A percentile compares a stretch with the other conserved stretches of the same genome.
Evolutionary conservation across 2,888 invertebrate species (phyloP).

Genomic region (Hemaris fuciformis): DNA sequence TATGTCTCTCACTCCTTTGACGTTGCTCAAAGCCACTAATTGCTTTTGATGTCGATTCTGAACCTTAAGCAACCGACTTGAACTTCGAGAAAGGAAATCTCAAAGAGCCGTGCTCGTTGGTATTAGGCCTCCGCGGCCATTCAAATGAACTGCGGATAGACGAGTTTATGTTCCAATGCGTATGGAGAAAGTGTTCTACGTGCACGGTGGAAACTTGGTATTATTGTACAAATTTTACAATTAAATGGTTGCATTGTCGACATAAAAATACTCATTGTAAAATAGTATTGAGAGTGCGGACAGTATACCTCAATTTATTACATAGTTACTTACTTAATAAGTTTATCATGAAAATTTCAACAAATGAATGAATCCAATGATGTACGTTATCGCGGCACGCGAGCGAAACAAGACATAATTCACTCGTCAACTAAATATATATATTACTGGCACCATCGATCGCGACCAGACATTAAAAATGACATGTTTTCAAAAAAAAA

Average conservation of each 20-base stretch:
- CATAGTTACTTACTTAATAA: too few relatives aligned
- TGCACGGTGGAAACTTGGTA: not conserved
- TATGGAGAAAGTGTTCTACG: not conserved
- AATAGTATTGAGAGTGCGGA: too few relatives aligned
- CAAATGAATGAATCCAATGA: too few relatives aligned
- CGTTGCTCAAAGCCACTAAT: constrained; percentile 50
- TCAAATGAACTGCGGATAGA: not conserved
- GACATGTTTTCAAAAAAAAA: constrained; percentile 14
- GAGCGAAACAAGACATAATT: not conserved
- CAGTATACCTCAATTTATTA: too few relatives aligned
- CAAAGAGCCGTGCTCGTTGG: constrained; percentile 30
- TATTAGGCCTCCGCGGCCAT: not conserved
- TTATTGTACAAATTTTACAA: too few relatives aligned
- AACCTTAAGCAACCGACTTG: constrained; percentile 36
- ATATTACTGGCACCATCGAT: constrained; percentile 6
- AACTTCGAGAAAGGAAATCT: constrained; percentile 27
- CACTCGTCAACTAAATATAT: constrained; percentile 14
- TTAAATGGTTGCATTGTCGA: too few relatives aligned
- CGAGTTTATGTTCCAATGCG: not conserved
- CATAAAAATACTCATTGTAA: too few relatives aligned
- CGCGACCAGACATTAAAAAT: not conserved
- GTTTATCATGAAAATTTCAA: too few relatives aligned
- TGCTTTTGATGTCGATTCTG: constrained; percentile 37
- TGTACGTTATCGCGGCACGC: not conserved
- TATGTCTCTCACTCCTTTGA: constrained; percentile 46